Evolutionary conservation across 2,888 invertebrate species (phyloP), one percentile per base, ranked within the genome.

Genomic region (Ectemnius continuus): DNA sequence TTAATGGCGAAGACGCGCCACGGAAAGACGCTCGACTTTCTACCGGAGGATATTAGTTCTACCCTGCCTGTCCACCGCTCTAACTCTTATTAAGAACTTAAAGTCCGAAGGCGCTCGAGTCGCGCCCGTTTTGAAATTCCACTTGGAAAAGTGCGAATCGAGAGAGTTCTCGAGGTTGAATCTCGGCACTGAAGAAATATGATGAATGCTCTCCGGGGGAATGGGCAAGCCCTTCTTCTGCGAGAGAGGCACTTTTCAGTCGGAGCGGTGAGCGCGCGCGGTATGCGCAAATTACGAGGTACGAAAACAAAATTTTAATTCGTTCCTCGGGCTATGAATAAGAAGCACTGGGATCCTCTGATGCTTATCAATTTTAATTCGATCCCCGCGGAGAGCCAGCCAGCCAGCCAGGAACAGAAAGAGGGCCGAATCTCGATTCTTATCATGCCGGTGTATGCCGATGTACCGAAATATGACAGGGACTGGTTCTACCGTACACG

Each of bases 1-100:
- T 88, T 88, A 89, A 88, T 88, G 87, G 89, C 87, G 86, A 73
- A 80, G 78, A 74, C 75, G 76, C 80, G 81, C 52, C 36, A 72
- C 56, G 59, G 73, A 74, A 76, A 79, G 79, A 80, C 63, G 79
- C 74, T 63, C 65, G 79, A 76, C 73, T 69, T 82, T 56, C 69
- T 47, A 59, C 60, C 56, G 23, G 65, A 23, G 6, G 23, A 48
- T 47, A 20, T 62, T 62, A 62, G 46, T 62, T 62, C 59, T 59
- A 2, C 57, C 23, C 23, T 56, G 52, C 26, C 60, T 57, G 59
- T 61, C 56, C 56, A 20, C 18, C 23, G 59, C 48, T 23, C 23
- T 36, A 36, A 36, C 36, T 36, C 36, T 36, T 36, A 36, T 36
- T 36, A 36, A 4, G 36, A 36, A 11, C 36, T 36, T 23, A 23